Conservation (phyloP, 2,113 vertebrate species). For the Phylloscopus whistleri region DNA sequence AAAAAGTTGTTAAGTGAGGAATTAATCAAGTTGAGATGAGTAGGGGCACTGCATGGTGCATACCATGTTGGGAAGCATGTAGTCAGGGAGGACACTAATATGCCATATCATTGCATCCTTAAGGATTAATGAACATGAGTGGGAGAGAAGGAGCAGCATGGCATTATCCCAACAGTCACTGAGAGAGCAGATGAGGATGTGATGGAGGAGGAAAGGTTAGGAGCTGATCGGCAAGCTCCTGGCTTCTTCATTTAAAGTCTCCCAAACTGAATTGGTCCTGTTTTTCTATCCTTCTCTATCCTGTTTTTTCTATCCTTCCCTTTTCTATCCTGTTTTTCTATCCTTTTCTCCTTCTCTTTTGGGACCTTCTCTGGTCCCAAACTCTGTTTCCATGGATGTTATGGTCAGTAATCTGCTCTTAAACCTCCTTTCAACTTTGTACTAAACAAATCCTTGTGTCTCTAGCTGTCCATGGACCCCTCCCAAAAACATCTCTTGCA, state of each 20-base stretch:
- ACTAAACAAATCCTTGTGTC: background rate
- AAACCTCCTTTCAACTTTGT: background rate
- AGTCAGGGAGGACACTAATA: background rate
- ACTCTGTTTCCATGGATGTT: background rate
- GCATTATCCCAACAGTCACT: background rate
- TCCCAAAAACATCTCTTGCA: background rate
- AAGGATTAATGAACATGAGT: background rate
- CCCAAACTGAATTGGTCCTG: background rate
- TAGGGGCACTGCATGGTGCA: background rate
- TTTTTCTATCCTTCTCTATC: background rate
- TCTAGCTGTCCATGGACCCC: background rate
- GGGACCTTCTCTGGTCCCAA: background rate
- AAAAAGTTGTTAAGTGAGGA: background rate
- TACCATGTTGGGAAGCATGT: rapidly evolving
- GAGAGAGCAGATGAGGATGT: background rate
- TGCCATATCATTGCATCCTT: background rate
- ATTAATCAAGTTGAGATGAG: background rate
- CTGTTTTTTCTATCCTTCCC: background rate
- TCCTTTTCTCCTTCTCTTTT: background rate
- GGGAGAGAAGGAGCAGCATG: background rate
- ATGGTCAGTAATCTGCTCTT: background rate
- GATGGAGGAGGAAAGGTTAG: background rate
- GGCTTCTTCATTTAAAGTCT: background rate
- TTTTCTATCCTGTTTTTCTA: background rate
- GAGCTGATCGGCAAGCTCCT: background rate